Evolutionary conservation across 1,140 invertebrate genomes (phyloP), one percentile per base, ranked within the genome.

Genomic region (Melipona quadrifasciata): DNA sequence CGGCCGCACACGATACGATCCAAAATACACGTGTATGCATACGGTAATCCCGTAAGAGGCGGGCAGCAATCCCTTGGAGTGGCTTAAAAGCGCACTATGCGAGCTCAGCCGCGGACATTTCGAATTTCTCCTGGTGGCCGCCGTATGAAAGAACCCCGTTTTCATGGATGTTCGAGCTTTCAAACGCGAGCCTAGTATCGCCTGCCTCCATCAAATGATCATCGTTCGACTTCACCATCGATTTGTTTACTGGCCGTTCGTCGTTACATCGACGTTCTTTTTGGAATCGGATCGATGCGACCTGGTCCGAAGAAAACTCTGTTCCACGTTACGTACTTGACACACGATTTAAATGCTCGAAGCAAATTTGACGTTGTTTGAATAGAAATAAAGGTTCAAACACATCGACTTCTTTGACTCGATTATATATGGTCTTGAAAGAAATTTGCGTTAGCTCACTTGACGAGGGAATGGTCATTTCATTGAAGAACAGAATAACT

Each of bases 11-110:
- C 39, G 21, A 51, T 61, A 72, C 51, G 78, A 73, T 57, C 47
- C 21, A 39, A 78, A 88, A 68, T 88, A 80, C 47, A 72, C 31
- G 39, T 72, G 24, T 76, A 55, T 67, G n/a, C 47, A 65, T 64
- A 65, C 65, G n/a, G 58, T 81, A 87, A 86, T 87, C 84, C 80
- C 27, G 19, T 79, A 84, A 78, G 55, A 79, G 82, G 70, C 55
- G 80, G 80, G 16, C 39, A 51, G 68, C 79, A 71, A 87, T 86
- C 73, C 84, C 64, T 76, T 77, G 19, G 74, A 87, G 39, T 77
- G 57, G 78, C 64, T 75, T 39, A 68, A 85, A 87, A 77, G 68
- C 39, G 39, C 71, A 87, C 72, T 65, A 53, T 17, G 68, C 19
- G 47, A 57, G 78, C 53, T 71, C n/a, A 58, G 34, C 67, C 67